Conservation (phyloP, 2,797 vertebrate species). For the Takifugu ocellatus region DNA sequence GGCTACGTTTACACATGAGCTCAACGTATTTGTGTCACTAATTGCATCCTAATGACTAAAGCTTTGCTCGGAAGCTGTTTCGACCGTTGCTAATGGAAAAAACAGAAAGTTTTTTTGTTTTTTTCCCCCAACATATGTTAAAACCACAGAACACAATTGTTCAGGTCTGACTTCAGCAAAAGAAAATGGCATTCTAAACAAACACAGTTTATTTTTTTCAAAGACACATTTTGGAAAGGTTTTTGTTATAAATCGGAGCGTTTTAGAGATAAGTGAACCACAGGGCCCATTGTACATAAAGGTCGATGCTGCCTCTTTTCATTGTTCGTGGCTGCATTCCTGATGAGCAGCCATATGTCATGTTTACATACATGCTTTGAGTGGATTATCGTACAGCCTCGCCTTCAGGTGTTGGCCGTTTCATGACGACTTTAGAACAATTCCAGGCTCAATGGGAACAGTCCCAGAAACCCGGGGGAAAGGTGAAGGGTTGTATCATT, state of each 20-base stretch:
- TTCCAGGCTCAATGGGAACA: neutral
- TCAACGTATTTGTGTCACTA: conserved; percentile 52
- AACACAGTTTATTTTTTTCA: no score
- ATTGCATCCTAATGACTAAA: conserved; percentile 63
- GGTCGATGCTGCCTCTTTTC: neutral
- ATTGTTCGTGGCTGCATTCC: conserved; percentile 33
- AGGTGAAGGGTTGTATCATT: neutral
- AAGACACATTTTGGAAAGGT: no score
- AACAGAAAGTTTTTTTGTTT: conserved; percentile 35
- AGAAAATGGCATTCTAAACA: no score
- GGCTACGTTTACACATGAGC: conserved; percentile 58
- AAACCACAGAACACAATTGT: no score
- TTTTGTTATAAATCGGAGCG: no score
- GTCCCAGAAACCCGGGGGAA: conserved; percentile 6
- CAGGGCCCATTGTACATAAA: no score
- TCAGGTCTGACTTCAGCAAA: no score
- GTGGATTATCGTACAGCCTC: neutral
- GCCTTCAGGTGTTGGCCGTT: conserved; percentile 9
- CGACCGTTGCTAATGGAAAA: conserved; percentile 47
- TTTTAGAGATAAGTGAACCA: no score
- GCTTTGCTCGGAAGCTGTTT: conserved; percentile 57
- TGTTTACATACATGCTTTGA: conserved; percentile 8
- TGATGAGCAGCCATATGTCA: conserved; percentile 18
- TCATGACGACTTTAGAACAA: neutral
- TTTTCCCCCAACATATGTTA: no score